Conservation (phyloP, 2,113 vertebrate genomes). For the Vulpes lagopus region DNA sequence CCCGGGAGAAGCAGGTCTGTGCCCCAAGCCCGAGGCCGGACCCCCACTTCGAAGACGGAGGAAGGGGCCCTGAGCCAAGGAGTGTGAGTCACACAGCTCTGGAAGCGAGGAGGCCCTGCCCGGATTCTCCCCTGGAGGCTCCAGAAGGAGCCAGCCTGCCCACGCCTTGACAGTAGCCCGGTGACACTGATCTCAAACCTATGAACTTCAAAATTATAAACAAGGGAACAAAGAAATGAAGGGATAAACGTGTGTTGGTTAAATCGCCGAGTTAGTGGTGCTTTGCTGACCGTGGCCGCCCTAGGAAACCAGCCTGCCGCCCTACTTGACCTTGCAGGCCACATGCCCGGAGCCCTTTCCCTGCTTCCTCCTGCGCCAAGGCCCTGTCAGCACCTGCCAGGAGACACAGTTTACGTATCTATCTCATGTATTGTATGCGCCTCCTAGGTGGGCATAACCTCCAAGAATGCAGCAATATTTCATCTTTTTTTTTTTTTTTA, state of each 20-base stretch:
- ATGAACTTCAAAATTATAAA: neutral
- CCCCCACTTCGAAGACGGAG: fast-evolving
- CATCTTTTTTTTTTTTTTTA: too few relatives aligned
- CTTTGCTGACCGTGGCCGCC: too few relatives aligned
- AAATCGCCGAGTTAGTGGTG: neutral
- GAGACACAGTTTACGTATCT: fast-evolving
- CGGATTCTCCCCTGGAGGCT: neutral
- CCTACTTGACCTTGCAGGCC: fast-evolving
- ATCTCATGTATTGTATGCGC: fast-evolving
- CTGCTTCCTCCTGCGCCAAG: fast-evolving
- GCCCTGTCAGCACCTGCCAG: neutral
- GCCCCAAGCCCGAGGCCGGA: fast-evolving
- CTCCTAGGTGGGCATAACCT: neutral
- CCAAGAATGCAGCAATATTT: too few relatives aligned
- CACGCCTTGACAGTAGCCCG: fast-evolving
- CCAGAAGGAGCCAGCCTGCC: neutral
- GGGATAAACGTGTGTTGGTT: too few relatives aligned
- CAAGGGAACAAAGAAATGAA: too few relatives aligned
- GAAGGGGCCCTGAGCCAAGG: neutral
- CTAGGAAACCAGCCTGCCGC: fast-evolving
- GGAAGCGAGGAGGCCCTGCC: fast-evolving
- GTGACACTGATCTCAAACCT: neutral
- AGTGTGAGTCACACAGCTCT: fast-evolving
- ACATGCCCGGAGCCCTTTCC: too few relatives aligned
- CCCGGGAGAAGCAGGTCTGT: neutral